phyloP scores from a whole-genome alignment of 1,140 invertebrate species.

The Sinella curviseta region DNA sequence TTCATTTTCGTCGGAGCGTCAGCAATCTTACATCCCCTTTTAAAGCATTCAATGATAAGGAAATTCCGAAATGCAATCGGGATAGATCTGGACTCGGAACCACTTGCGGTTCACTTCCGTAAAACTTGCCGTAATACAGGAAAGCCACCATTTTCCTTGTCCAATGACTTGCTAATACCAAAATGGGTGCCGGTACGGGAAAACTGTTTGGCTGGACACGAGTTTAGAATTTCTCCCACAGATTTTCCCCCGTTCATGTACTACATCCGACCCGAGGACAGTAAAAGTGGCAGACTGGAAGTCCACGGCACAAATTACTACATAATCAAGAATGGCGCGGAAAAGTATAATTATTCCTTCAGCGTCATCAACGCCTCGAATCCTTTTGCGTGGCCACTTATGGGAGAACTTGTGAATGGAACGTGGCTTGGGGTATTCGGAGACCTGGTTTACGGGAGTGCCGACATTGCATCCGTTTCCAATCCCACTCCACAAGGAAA shows the following conservation, averaged over 20 bases:
- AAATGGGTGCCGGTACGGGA: not conserved
- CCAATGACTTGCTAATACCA: not conserved
- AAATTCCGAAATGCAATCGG: not conserved
- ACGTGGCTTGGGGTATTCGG: slow-evolving; percentile 3
- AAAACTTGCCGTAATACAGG: not conserved
- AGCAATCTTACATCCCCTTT: not conserved
- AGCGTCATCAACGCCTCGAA: slow-evolving; percentile 6
- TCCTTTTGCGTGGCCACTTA: not conserved
- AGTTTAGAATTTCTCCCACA: not conserved
- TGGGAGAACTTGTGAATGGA: not conserved
- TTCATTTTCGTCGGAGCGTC: not conserved
- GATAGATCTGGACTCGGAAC: not conserved
- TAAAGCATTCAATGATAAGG: not conserved
- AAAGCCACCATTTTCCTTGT: not conserved
- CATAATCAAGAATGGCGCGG: not conserved
- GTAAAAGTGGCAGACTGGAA: not conserved
- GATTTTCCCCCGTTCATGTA: slow-evolving; percentile 12
- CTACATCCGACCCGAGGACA: not conserved
- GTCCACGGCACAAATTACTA: not conserved
- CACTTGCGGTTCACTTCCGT: not conserved
- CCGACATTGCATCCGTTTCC: not conserved
- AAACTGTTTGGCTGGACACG: not conserved
- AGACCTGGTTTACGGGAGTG: not conserved
- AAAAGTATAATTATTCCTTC: not conserved
- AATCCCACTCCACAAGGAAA: not conserved